Evolutionary conservation across 2,888 invertebrate species (phyloP), one percentile per base, ranked within the genome.

Genomic region (Cybosia mesomella): DNA sequence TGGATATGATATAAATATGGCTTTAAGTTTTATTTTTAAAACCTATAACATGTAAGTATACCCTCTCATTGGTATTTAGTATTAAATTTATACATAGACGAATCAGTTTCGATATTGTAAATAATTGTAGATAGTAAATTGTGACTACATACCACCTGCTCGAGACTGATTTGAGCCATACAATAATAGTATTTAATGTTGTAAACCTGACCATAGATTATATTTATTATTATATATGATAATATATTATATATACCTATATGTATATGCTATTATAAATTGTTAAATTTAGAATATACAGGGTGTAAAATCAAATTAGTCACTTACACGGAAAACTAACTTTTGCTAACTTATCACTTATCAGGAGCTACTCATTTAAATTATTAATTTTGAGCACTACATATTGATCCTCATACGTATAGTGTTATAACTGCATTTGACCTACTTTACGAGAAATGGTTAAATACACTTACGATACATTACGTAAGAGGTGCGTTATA

Each of bases 81-180:
- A 67, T 75, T 80, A 77, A 78, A 72, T 75, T 66, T 74, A 64
- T 67, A 10, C 32, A 61, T 62, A 62, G 49, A 66, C 62, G 71
- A 79, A 83, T 89, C 89, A 89, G 89, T 92, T 90, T 91, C 87
- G 85, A 83, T 83, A 81, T 79, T 86, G 87, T 90, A 87, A 84
- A 87, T 89, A 87, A 83, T 79, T 82, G 81, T 85, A 86, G 74
- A 80, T 84, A 81, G 9, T 15, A 28, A 24, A 72, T 79, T 74
- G 68, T 79, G 72, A 73, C 58, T 80, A 73, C 64, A 73, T 67
- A 89, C 88, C 89, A 90, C 89, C 89, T 86, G 86, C 80, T 90
- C 86, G 91, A 89, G 90, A 93, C 93, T 93, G 92, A 92, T 88
- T 81, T 89, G 83, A 86, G 93, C 93, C 93, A 93, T 93, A 91